These are phyloP conservation scores for Euglossa dilemma DNA, from an alignment of 1,140 invertebrate species.

Conservation along the genomic window DNA sequence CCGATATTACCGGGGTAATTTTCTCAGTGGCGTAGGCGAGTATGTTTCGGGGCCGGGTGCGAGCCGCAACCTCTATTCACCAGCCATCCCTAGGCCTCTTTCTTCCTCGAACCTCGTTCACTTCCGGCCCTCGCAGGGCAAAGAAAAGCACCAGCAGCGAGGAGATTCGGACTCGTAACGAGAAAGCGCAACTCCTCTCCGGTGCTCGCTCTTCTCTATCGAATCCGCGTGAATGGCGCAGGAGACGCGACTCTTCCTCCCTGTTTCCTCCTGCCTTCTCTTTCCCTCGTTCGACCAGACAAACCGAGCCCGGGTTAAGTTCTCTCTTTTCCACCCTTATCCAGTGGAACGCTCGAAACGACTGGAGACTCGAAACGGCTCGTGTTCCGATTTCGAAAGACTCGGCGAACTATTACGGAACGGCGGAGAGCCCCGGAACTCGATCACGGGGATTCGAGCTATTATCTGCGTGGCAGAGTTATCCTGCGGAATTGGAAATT, in stretches of 20 bases:
- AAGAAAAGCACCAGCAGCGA: not conserved
- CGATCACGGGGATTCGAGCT: not conserved
- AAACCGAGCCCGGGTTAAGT: not conserved
- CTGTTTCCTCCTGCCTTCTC: no score
- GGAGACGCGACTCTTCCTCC: not conserved
- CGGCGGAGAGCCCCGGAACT: not conserved
- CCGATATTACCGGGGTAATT: constrained; percentile 67
- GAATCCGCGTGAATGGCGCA: not conserved
- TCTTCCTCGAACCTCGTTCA: constrained; percentile 19
- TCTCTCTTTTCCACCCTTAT: not conserved
- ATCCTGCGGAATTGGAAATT: constrained; percentile 1
- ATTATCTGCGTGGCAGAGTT: not conserved
- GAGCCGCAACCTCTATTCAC: constrained; percentile 3
- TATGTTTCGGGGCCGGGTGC: constrained; percentile 65
- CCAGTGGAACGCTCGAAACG: not conserved
- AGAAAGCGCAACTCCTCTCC: no score
- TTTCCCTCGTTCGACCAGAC: no score
- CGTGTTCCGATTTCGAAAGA: not conserved
- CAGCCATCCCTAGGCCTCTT: constrained; percentile 20
- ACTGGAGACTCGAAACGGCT: not conserved
- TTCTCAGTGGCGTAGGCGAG: constrained; percentile 67
- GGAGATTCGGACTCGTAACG: not conserved
- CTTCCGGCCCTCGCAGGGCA: not conserved
- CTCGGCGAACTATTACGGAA: not conserved
- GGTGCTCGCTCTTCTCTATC: not conserved